Base-by-base conservation (phyloP, 2,113 vertebrate genomes). In the Hippopotamus amphibius region DNA sequence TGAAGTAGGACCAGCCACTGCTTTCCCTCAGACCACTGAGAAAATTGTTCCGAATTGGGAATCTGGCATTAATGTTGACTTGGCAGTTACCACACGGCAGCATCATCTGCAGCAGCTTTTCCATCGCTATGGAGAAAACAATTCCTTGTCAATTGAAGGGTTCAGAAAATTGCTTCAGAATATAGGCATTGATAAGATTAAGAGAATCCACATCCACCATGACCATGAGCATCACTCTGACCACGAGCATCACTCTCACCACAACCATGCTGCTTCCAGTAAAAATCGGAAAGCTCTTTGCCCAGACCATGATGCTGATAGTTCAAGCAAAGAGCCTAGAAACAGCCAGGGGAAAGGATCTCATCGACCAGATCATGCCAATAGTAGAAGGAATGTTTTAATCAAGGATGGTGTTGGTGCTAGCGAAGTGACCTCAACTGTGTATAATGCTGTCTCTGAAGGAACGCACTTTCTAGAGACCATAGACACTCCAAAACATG, bases 51-150 rank as follows among this genome's bases (percentile, higher is more conserved):
- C 97, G 11, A 98, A 98, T 90, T 98, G 98, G 98, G 97, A 98
- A 81, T 83, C 98, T 77, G 96, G 98, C 1, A 24, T 99, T 28
- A 99, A 99, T 93, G 6, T 33, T 33, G 98, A 98, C 84, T 97
- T 98, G 93, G 99, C 99, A 1, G 95, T 98, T 79, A 97, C 96
- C 72, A 98, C 98, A 88, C 99, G 98, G 97, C 99, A 98, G 43
- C 98, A 98, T 50, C 99, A 99, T 95, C 99, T 99, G 91, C 99
- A 99, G 93, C 99, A 99, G 26, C 99, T 99, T 33, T 99, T 99
- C 96, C 97, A 98, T 97, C 99, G 99, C 96, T 99, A 99, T 12
- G 99, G 99, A 30, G 99, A 99, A 88, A 99, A 99, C 21, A 99
- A 99, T 72, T 99, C 98, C 93, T 98, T 99, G 88, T 99, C 99